A percentile compares a stretch with the other conserved stretches of the same genome.
These are phyloP conservation scores for Hoplias malabaricus DNA, from an alignment of 2,113 vertebrate genomes.

Conservation along the genomic window DNA sequence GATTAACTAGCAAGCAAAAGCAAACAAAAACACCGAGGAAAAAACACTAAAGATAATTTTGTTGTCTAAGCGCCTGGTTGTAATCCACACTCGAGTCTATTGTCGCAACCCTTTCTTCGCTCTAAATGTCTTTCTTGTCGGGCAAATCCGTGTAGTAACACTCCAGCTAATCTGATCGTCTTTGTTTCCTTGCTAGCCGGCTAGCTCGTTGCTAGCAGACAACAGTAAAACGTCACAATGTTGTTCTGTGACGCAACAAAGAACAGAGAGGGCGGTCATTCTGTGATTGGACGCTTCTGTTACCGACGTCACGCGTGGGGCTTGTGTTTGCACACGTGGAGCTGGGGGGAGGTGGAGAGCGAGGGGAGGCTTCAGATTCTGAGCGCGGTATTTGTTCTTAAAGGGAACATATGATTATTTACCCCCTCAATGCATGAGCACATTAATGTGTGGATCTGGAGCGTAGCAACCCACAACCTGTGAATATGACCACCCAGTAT, in stretches of 20 bases:
- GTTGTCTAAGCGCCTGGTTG: neutral
- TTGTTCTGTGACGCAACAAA: conserved; percentile 24
- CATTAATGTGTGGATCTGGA: no score
- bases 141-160: neutral
- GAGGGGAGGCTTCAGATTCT: no score
- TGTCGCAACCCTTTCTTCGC: neutral
- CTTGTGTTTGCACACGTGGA: conserved; percentile 11
- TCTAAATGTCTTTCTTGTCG: neutral
- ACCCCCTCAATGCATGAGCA: no score
- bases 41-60: neutral
- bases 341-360: no score
- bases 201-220: conserved; percentile 1
- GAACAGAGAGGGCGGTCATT: neutral
- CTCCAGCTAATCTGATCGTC: neutral
- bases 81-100: neutral
- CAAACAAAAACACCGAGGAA: neutral
- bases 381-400: no score
- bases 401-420: no score
- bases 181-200: neutral
- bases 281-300: neutral
- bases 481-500: no score
- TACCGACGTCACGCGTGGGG: neutral
- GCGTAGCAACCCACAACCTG: no score
- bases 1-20: neutral
- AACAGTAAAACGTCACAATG: conserved; percentile 26